Percentiles rank a stretch among this genome's conserved stretches.
Evolutionary conservation across 2,797 vertebrate species (phyloP).

Genomic region (Sebastes nivosus): DNA sequence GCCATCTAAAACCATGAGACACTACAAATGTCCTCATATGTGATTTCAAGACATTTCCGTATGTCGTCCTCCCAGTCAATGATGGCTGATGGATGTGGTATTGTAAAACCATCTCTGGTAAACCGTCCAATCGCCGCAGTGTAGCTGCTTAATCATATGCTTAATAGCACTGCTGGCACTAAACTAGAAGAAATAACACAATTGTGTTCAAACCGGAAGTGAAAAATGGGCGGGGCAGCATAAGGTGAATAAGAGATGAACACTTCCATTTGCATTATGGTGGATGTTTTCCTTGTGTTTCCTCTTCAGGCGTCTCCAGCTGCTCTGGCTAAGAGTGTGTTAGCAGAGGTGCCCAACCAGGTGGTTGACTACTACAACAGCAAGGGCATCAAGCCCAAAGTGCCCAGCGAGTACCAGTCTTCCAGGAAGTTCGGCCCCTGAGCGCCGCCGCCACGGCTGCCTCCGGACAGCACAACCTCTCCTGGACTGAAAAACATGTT

Average conservation of each 20-base stretch:
- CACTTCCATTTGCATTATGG: background rate
- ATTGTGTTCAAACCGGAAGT: too few species aligned
- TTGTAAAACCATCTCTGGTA: too few species aligned
- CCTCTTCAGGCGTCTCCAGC: slow-evolving; percentile 91
- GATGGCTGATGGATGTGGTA: too few species aligned
- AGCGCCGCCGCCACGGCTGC: slow-evolving; percentile 15
- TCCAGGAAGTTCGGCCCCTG: slow-evolving; percentile 92
- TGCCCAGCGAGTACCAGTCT: slow-evolving; percentile 90
- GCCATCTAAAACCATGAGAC: too few species aligned
- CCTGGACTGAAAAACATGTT: slow-evolving; percentile 81
- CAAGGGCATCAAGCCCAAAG: slow-evolving; percentile 96
- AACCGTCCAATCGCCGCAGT: too few species aligned
- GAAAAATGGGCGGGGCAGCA: background rate
- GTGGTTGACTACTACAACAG: slow-evolving; percentile 99
- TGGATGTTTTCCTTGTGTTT: background rate
- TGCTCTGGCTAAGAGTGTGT: slow-evolving; percentile 94
- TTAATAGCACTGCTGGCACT: too few species aligned
- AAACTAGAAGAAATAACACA: too few species aligned
- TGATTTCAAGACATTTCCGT: too few species aligned
- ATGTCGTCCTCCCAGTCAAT: too few species aligned
- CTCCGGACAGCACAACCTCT: slow-evolving; percentile 58
- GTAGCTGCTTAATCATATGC: too few species aligned
- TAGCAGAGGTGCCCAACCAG: slow-evolving; percentile 98
- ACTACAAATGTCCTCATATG: too few species aligned
- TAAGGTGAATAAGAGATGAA: background rate